phyloP scores from a whole-genome alignment of 2,888 invertebrate genomes.

The Adela reaumurella region DNA sequence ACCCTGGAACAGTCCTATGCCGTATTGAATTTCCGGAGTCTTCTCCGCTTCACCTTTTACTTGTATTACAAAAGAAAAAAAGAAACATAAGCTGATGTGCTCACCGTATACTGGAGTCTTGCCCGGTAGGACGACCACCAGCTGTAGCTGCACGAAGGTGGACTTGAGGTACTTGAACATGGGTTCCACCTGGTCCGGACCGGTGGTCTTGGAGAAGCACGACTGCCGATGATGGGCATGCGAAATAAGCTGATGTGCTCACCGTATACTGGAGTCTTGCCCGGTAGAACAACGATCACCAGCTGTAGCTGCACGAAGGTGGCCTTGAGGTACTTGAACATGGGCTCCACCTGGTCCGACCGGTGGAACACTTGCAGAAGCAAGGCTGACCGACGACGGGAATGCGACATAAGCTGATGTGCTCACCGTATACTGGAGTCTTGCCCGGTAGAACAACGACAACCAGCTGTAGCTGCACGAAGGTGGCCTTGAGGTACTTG shows the following conservation, averaged over 20 bases:
- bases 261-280: constrained; percentile 99
- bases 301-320: constrained; percentile 94
- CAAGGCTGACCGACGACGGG: constrained; percentile 72
- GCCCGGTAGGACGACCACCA: constrained; percentile 96
- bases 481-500: constrained; percentile 95
- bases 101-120: constrained; percentile 98
- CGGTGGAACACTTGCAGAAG: constrained; percentile 99
- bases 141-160: constrained; percentile 91
- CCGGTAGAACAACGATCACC: constrained; percentile 95
- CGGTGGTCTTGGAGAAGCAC: constrained; percentile 99
- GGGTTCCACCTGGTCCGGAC: constrained; percentile 98
- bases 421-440: constrained; percentile 96
- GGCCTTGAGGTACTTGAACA: constrained; percentile 98
- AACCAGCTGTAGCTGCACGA: constrained; percentile 92
- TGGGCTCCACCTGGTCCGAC: constrained; percentile 98
- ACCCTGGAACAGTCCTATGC: no score
- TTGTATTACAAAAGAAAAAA: constrained; percentile 2
- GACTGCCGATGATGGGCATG: constrained; percentile 62
- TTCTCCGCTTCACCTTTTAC: no score
- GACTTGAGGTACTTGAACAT: constrained; percentile 99
- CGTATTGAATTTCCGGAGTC: no score
- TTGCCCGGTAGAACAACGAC: constrained; percentile 98
- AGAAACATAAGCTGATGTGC: no score
- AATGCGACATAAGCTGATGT: no score
- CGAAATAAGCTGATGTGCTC: no score